Conservation (phyloP, 2,888 invertebrate genomes). For the Calliopum simillimum region DNA sequence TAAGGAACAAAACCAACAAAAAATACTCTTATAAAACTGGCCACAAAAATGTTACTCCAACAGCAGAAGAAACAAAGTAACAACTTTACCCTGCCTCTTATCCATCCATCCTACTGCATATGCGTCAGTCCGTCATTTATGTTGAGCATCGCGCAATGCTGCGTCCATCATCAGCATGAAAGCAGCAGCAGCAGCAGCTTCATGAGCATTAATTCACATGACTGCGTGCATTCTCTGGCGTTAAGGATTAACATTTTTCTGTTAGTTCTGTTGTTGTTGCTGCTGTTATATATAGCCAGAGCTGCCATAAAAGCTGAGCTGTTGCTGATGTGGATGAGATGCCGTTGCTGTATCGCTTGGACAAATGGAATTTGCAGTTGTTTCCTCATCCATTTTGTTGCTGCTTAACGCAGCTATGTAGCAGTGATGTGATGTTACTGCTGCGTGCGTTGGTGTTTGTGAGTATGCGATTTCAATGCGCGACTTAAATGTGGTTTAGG, state of each 20-base stretch:
- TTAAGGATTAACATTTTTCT: conserved; percentile 34
- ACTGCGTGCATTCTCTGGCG: conserved; percentile 38
- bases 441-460: too few relatives aligned
- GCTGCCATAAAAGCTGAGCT: not conserved
- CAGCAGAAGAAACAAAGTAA: too few relatives aligned
- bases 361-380: conserved; percentile 20
- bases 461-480: too few relatives aligned
- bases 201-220: conserved; percentile 42
- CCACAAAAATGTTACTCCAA: too few relatives aligned
- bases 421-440: too few relatives aligned
- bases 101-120: not conserved
- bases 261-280: conserved; percentile 13
- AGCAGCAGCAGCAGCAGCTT: conserved; percentile 29
- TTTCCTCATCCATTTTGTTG: conserved; percentile 18
- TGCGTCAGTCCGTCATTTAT: not conserved
- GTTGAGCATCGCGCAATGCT: not conserved
- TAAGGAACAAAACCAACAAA: too few relatives aligned
- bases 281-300: too few relatives aligned
- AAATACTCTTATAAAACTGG: too few relatives aligned
- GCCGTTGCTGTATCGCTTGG: conserved; percentile 13
- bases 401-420: too few relatives aligned
- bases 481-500: too few relatives aligned
- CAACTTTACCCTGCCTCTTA: too few relatives aligned
- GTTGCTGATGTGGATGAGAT: conserved; percentile 29
- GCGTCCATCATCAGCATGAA: conserved; percentile 17